A percentile compares a stretch with the other conserved stretches of the same genome.
Evolutionary conservation across 2,888 invertebrate genomes (phyloP).

Genomic region (Eilema depressum): DNA sequence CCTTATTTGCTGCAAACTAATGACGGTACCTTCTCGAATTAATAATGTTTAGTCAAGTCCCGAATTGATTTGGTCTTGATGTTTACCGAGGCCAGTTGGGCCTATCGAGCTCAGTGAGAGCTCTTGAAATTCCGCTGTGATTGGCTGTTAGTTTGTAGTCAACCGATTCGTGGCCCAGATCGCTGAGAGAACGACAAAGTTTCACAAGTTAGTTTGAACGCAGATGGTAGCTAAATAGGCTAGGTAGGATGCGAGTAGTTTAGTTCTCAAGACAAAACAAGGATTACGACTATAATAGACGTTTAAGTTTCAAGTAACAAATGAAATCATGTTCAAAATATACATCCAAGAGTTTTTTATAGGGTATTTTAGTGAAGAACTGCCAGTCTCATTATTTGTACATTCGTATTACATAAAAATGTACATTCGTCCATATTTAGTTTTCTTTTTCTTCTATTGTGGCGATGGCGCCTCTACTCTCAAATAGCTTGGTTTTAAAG

Average conservation of each 20-base stretch:
- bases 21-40: constrained; percentile 38
- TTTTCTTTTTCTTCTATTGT: too few species aligned
- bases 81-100: constrained; percentile 54
- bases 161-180: constrained; percentile 22
- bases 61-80: constrained; percentile 56
- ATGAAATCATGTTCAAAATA: not conserved
- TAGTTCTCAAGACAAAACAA: constrained; percentile 2
- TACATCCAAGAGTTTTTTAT: not conserved
- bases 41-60: constrained; percentile 52
- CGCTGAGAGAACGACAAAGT: not conserved
- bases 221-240: constrained; percentile 17
- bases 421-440: too few species aligned
- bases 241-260: not conserved
- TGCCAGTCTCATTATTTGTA: not conserved
- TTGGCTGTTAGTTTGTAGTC: constrained; percentile 51
- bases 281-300: not conserved
- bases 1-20: constrained; percentile 32
- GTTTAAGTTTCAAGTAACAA: not conserved
- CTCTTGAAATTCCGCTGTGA: constrained; percentile 44
- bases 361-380: not conserved
- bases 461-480: too few species aligned
- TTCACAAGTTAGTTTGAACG: not conserved
- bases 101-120: constrained; percentile 45
- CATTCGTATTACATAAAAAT: too few species aligned
- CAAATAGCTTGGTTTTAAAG: too few species aligned